Base-by-base conservation (phyloP, 1,140 invertebrate genomes). In the Danaus plexippus region DNA sequence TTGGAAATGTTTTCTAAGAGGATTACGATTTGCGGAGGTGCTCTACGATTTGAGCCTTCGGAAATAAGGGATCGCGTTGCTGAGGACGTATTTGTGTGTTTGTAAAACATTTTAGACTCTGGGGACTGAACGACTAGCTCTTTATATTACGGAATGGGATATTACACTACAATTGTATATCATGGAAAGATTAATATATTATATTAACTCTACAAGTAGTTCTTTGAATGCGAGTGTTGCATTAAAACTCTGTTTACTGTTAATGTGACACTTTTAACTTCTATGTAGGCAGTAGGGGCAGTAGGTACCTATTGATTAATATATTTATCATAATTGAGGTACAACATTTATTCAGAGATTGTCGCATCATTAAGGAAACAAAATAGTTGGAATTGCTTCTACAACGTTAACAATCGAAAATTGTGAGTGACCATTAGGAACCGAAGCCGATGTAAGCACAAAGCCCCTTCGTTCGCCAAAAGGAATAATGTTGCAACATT, bases 1-100 rank as follows among this genome's bases (percentile, higher is more conserved):
- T 86, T 86, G 81, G 83, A 83, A 86, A 86, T 86, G 83, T 84
- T 84, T 84, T 84, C 78, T 85, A 82, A 86, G 83, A 86, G 83
- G 83, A 86, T 86, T 86, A 84, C 80, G 77, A 82, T 83, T 85
- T 83, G 81, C 73, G 76, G 79, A 85, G 82, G 79, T 81, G 77
- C 75, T 67, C 68, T 71, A 64, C 74, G 70, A 73, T 71, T 73
- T 69, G 60, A 63, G 75, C 67, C 59, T 61, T 77, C 70, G 65
- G 69, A 71, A 77, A 76, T 75, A 76, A 75, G 73, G 78, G 73
- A 76, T 74, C 71, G 69, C 63, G 63, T 67, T 72, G 61, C 66
- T 61, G 60, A 63, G 57, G 59, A 47, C 58, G 41, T 64, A 52
- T 61, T 70, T 61, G 57, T 64, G 64, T 54, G 52, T 53, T 44